These are phyloP conservation scores for Rhyacichthys aspro DNA, from an alignment of 2,797 vertebrate genomes.

Conservation along the genomic window DNA sequence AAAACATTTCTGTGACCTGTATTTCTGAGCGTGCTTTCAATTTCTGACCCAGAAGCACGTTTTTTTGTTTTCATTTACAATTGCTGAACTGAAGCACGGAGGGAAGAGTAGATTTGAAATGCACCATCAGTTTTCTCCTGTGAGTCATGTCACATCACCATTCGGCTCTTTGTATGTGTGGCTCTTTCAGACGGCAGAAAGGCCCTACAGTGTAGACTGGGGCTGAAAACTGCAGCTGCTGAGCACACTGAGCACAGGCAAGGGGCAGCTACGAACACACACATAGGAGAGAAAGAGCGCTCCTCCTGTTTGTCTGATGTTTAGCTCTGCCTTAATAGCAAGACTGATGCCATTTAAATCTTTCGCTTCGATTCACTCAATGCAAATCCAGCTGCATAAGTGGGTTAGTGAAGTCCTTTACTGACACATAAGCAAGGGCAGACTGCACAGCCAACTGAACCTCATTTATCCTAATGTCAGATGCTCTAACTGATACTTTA, in stretches of 20 bases:
- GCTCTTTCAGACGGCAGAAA: constrained; percentile 71
- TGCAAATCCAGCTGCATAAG: constrained; percentile 76
- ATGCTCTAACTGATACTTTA: constrained; percentile 23
- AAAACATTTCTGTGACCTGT: constrained; percentile 3
- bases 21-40: constrained; percentile 11
- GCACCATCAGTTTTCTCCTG: constrained; percentile 35
- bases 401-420: constrained; percentile 63
- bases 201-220: constrained; percentile 67
- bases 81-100: constrained; percentile 26
- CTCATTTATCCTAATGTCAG: constrained; percentile 26
- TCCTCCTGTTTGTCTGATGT: constrained; percentile 70
- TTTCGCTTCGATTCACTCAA: constrained; percentile 70
- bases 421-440: constrained; percentile 36
- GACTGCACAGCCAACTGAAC: constrained; percentile 15
- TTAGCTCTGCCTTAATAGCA: constrained; percentile 75
- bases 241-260: constrained; percentile 60
- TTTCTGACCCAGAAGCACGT: constrained; percentile 28
- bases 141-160: constrained; percentile 54
- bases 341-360: constrained; percentile 81
- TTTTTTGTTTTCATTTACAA: constrained; percentile 22
- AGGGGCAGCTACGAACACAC: constrained; percentile 47
- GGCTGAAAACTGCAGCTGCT: constrained; percentile 76
- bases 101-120: constrained; percentile 37
- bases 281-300: constrained; percentile 18
- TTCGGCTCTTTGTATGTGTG: constrained; percentile 57